Evolutionary conservation across 2,797 vertebrate species (phyloP), one percentile per base, ranked within the genome.

Genomic region (Pseudochaenichthys georgianus): DNA sequence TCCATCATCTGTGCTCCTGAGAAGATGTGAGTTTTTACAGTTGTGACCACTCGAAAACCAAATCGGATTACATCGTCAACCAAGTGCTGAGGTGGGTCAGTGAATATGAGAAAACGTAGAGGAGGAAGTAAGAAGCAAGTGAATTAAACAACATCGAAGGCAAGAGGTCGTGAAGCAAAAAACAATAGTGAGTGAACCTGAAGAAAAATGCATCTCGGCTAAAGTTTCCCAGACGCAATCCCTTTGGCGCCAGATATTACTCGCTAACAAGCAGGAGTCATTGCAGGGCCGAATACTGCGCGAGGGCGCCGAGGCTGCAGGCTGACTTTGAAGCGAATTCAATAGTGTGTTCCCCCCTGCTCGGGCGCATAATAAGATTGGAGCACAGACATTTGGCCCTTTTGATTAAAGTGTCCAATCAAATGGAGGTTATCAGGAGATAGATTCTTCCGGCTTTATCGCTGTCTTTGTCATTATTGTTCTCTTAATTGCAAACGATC

Each of bases 371-470:
- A 92, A 93, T 90, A 83, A 88, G 84, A 87, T 86, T 90, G 83
- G 82, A 91, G 77, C 83, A 84, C 73, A 80, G 80, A 86, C 88
- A 63, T 89, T 87, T 74, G 76, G 66, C 73, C 72, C 70, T 85
- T 83, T 88, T 92, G 84, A 92, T 90, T 88, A 90, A 93, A 89
- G 85, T 73, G 79, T 87, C 89, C 87, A 88, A 91, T 92, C 89
- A 91, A 78, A 92, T 47, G 23, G 63, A 87, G 87, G 80, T 89
- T 82, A 87, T 87, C 77, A 7, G 63, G 76, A 85, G 84, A 87
- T 16, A 1, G 73, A 82, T 83, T 89, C 67, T 73, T 85, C 66
- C 7, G 68, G 77, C 17, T 62, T 85, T 85, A 86, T 89, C 82
- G 4, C 55, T 0, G 52, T 55, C 70, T 83, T 84, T 75, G 77